Conservation (phyloP, 2,113 vertebrate genomes). For the Tor tambroides region DNA sequence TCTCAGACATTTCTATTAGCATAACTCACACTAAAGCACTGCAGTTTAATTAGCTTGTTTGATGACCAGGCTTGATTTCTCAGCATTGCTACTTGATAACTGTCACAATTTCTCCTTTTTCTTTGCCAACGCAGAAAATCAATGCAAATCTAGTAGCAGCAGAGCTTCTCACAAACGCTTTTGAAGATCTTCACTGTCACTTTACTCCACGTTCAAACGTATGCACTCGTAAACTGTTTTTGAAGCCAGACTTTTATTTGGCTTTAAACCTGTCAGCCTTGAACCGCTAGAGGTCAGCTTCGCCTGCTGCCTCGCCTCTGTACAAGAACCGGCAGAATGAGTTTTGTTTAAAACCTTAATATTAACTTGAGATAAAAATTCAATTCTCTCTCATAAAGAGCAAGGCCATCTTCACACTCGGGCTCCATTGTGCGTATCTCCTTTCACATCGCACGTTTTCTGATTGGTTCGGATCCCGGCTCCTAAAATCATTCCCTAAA, state of each 20-base stretch:
- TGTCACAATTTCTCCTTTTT: neutral
- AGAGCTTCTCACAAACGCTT: neutral
- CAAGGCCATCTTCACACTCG: slow-evolving; percentile 17
- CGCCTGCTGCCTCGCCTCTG: neutral
- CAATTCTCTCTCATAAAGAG: slow-evolving; percentile 17
- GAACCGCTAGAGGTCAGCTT: slow-evolving; percentile 11
- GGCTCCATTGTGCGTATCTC: neutral
- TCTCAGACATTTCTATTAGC: neutral
- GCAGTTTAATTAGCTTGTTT: neutral
- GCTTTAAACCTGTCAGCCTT: neutral
- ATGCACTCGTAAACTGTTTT: neutral
- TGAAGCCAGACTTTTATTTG: neutral
- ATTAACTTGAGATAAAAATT: slow-evolving; percentile 28
- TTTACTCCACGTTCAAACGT: neutral
- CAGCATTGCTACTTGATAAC: neutral
- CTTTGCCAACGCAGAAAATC: neutral
- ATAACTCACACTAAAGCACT: neutral
- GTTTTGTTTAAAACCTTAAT: slow-evolving; percentile 11
- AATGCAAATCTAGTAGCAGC: neutral
- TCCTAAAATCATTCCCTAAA: slow-evolving; percentile 22
- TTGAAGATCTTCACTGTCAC: neutral
- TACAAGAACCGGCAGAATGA: neutral
- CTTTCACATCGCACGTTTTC: neutral
- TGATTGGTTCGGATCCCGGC: slow-evolving; percentile 3
- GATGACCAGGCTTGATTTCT: neutral